phyloP scores from a whole-genome alignment of 2,888 invertebrate genomes.

The Acronicta leporina region DNA sequence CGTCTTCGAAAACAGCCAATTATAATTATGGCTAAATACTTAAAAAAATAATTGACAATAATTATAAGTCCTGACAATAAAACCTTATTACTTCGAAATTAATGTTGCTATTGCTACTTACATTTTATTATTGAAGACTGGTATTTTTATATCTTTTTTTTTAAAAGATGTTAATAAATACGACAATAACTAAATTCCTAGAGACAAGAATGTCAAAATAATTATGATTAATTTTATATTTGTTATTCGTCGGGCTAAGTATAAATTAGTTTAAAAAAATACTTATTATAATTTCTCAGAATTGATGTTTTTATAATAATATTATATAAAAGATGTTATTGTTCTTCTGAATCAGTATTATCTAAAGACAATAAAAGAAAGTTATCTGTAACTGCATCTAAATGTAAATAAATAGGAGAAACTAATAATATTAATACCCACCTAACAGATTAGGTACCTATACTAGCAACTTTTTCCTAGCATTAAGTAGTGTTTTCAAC shows the following conservation, averaged over 20 bases:
- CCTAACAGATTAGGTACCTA: too few relatives aligned
- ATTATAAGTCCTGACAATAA: conserved; percentile 26
- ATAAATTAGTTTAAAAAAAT: conserved; percentile 9
- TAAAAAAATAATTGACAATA: conserved; percentile 44
- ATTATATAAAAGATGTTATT: not conserved
- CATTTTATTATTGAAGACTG: conserved; percentile 45
- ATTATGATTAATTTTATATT: conserved; percentile 38
- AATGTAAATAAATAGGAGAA: not conserved
- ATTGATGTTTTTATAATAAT: not conserved
- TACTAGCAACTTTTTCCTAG: too few relatives aligned
- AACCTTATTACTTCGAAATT: conserved; percentile 25
- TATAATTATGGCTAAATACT: conserved; percentile 23
- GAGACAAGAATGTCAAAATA: conserved; percentile 8
- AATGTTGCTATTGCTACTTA: conserved; percentile 43
- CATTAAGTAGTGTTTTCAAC: too few relatives aligned
- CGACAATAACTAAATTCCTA: conserved; percentile 26
- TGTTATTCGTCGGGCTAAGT: conserved; percentile 30
- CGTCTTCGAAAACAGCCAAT: conserved; percentile 36
- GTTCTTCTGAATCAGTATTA: conserved; percentile 6
- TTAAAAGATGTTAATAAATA: conserved; percentile 2
- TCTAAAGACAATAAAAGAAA: conserved; percentile 3
- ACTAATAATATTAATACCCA: too few relatives aligned
- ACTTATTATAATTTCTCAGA: conserved; percentile 2
- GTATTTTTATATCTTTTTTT: conserved; percentile 40
- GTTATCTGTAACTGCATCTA: not conserved